Base-by-base conservation (phyloP, 2,888 invertebrate species). In the Aleiodes alternator region DNA sequence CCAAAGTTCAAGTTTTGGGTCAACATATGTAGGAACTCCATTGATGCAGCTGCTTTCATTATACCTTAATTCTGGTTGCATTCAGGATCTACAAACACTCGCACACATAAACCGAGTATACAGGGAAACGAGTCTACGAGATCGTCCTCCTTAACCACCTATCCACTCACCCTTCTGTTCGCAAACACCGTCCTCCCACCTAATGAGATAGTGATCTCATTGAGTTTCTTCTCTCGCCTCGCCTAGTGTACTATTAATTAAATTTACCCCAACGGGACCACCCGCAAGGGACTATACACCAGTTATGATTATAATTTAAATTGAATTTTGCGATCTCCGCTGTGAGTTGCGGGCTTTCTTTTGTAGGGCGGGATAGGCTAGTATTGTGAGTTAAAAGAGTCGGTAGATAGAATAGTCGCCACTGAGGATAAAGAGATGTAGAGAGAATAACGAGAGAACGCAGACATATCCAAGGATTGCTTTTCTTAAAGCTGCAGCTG, bases 181-280 rank as follows among this genome's bases (percentile, higher is more conserved):
- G 57, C 51, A 43, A 38, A 64, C 69, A 69, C 53, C 68, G 61
- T 75, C 73, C 56, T 73, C 66, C 77, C 68, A 71, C 64, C 80
- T 84, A 83, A 82, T 81, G 82, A 83, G 83, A 84, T 83, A 82
- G 81, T 75, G 78, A 83, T 84, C 83, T 79, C 79, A 79, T 78
- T 80, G 76, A 79, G 76, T 82, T 80, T 80, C 82, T 82, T 75
- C 76, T 79, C 73, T 72, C 77, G 74, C 50, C 74, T 71, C 72
- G 64, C 61, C 79, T 69, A 74, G 75, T 78, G 72, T 77, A 75
- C 78, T 76, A 82, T 82, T 83, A 83, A 82, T 82, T 84, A 80
- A 82, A 83, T 82, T 78, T 75, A 74, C 72, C 78, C 78, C 50
- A 11, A 16, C 68, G 50, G 61, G 12, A 38, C 75, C 57, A 61